Evolutionary conservation across 2,797 vertebrate genomes (phyloP).

Genomic region (Sylvilagus floridanus): DNA sequence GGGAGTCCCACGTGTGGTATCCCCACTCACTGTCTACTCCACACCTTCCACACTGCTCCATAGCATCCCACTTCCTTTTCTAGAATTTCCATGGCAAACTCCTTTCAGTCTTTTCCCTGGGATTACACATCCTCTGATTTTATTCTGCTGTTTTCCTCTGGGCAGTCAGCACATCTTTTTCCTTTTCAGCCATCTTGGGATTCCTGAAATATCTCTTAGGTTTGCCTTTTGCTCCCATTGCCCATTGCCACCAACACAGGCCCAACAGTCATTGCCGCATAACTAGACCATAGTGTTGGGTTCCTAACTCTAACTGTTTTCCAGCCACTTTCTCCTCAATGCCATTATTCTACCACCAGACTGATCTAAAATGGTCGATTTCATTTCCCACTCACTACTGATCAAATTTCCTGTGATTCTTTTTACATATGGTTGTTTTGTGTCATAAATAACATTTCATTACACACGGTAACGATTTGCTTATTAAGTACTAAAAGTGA

Average conservation of each 20-base stretch:
- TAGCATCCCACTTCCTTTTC: no score
- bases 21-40: no score
- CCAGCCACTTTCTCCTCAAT: neutral
- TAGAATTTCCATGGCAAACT: no score
- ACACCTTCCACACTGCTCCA: no score
- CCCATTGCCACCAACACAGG: neutral
- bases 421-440: neutral
- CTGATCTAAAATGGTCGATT: neutral
- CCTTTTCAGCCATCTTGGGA: no score
- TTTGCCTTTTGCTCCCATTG: neutral
- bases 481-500: neutral
- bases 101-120: no score
- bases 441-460: conserved; percentile 5
- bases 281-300: neutral
- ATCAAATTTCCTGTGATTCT: neutral
- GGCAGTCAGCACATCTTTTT: no score
- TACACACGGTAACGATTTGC: neutral
- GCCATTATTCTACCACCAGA: neutral
- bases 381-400: neutral
- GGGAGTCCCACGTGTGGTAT: no score
- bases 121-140: no score
- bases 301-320: neutral
- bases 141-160: no score
- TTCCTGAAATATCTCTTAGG: neutral
- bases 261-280: no score